Percentiles rank a stretch among this genome's conserved stretches.
Conservation (phyloP, 2,113 vertebrate genomes). For the human region DNA sequence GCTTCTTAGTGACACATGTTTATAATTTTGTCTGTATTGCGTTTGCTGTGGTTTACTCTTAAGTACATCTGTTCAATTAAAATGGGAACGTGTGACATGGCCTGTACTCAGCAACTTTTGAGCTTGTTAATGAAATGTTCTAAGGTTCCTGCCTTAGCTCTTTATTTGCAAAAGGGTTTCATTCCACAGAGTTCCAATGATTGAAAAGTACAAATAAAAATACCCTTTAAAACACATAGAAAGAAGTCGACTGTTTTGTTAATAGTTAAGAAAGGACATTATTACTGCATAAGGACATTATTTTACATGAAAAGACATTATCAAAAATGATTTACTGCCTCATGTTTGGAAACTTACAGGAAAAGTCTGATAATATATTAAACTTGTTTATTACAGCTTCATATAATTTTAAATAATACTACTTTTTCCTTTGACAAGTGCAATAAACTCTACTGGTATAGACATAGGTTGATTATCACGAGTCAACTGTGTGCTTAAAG, state of each 20-base stretch:
- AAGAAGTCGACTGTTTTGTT: conserved; percentile 82
- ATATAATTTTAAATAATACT: conserved; percentile 87
- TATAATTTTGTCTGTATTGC: conserved; percentile 86
- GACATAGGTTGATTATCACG: conserved; percentile 86
- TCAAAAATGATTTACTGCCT: conserved; percentile 84
- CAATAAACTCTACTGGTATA: conserved; percentile 86
- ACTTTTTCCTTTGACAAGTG: conserved; percentile 87
- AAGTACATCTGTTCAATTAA: conserved; percentile 86
- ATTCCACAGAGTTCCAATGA: conserved; percentile 80
- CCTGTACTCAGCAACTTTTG: conserved; percentile 79
- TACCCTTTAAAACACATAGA: conserved; percentile 72
- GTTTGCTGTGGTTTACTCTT: conserved; percentile 83
- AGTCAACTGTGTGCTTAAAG: conserved; percentile 88
- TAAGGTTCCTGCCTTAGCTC: conserved; percentile 62
- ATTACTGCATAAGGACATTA: conserved; percentile 83
- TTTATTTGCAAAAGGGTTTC: conserved; percentile 75
- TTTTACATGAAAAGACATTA: conserved; percentile 84
- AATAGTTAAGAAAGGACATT: conserved; percentile 83
- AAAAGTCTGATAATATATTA: conserved; percentile 88
- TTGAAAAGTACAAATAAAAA: conserved; percentile 79
- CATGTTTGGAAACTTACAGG: conserved; percentile 85
- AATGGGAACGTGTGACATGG: conserved; percentile 79
- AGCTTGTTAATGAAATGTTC: conserved; percentile 82
- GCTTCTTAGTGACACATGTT: conserved; percentile 84
- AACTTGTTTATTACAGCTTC: conserved; percentile 87